A percentile compares a stretch with the other conserved stretches of the same genome.
Evolutionary conservation across 2,797 vertebrate species (phyloP).

Genomic region (Eulemur mongoz): DNA sequence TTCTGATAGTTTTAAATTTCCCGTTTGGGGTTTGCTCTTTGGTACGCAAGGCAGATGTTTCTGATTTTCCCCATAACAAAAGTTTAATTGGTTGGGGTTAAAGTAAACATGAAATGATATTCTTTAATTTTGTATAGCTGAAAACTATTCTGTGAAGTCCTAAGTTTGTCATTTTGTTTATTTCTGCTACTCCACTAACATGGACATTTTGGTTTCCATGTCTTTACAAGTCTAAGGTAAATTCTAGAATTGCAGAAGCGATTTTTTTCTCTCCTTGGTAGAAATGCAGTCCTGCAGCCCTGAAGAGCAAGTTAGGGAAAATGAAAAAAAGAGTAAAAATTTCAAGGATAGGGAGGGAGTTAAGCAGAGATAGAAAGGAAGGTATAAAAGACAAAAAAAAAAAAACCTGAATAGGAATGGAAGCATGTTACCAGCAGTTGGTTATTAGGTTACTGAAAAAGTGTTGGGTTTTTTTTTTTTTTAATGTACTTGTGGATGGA

Average conservation of each 20-base stretch:
- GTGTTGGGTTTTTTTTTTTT: neutral
- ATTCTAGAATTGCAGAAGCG: neutral
- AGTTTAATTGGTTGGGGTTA: neutral
- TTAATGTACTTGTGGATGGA: neutral
- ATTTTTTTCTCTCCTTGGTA: neutral
- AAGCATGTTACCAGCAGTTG: neutral
- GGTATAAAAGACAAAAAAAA: neutral
- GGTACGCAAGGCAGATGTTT: neutral
- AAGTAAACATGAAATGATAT: neutral
- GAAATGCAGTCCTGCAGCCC: neutral
- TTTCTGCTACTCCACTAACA: neutral
- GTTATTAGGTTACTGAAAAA: neutral
- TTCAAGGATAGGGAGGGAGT: neutral
- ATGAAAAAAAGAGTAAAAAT: neutral
- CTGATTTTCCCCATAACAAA: neutral
- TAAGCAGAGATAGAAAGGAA: neutral
- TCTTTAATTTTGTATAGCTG: neutral
- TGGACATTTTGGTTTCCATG: neutral
- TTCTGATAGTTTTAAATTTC: neutral
- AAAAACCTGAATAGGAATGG: neutral
- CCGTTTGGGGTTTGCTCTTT: neutral
- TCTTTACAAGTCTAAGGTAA: neutral
- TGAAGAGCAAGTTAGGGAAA: neutral
- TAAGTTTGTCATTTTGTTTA: neutral
- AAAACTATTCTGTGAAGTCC: neutral